phyloP scores from a whole-genome alignment of 2,113 vertebrate genomes.

The Podocnemis expansa region DNA sequence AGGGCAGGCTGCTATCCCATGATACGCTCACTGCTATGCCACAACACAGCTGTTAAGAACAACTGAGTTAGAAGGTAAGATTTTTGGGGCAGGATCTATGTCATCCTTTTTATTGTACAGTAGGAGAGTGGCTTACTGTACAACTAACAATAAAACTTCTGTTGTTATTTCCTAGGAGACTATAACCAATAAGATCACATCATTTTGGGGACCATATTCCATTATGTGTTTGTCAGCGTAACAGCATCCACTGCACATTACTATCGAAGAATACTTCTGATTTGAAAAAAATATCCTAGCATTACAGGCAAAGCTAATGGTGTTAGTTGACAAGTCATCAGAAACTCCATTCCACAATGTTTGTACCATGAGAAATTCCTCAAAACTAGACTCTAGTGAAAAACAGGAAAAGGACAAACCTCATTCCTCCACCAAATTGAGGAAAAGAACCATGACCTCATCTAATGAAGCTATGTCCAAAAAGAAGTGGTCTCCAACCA shows the following conservation, averaged over 20 bases:
- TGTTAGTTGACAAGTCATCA: not conserved
- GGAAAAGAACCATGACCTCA: too few relatives aligned
- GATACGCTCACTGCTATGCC: too few relatives aligned
- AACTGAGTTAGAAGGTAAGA: not conserved
- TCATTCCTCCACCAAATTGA: too few relatives aligned
- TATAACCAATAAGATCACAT: not conserved
- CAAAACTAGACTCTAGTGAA: too few relatives aligned
- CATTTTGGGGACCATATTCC: not conserved
- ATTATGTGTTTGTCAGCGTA: not conserved
- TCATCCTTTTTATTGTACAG: not conserved
- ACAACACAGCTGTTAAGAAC: too few relatives aligned
- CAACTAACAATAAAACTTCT: not conserved
- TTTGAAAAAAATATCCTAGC: not conserved
- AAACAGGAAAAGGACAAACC: too few relatives aligned
- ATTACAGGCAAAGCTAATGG: not conserved
- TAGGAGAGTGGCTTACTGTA: not conserved
- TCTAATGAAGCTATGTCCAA: too few relatives aligned
- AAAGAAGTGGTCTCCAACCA: too few relatives aligned
- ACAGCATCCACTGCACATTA: not conserved
- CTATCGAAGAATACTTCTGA: not conserved
- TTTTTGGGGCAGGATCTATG: not conserved
- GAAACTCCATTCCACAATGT: not conserved
- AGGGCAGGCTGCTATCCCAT: too few relatives aligned
- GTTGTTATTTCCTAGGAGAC: not conserved
- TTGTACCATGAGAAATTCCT: not conserved